These are phyloP conservation scores for Reinhardtius hippoglossoides DNA, from an alignment of 2,113 vertebrate genomes.

Conservation along the genomic window DNA sequence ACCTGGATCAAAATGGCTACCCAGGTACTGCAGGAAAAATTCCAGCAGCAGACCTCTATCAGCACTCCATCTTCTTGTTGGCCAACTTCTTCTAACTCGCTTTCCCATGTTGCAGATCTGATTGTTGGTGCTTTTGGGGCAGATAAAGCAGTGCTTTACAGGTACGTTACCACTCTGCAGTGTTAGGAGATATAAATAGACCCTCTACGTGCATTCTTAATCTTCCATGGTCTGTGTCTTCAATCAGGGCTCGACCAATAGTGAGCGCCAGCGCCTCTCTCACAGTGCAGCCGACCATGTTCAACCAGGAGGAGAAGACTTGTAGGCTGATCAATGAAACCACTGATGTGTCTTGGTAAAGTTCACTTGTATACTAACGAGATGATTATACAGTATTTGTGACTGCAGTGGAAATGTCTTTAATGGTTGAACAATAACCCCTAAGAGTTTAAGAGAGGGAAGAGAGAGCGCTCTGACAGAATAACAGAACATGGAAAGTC, in stretches of 20 bases:
- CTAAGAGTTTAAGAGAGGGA: not conserved
- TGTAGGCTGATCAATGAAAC: conserved; percentile 77
- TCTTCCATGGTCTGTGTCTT: not conserved
- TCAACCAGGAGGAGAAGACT: conserved; percentile 90
- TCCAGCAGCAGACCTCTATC: no score
- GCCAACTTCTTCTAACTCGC: not conserved
- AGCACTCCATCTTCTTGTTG: not conserved
- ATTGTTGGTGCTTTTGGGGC: conserved; percentile 92
- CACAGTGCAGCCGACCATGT: conserved; percentile 87
- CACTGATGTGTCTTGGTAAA: conserved; percentile 86
- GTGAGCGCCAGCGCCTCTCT: conserved; percentile 86
- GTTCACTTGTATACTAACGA: not conserved
- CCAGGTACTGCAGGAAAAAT: conserved; percentile 81
- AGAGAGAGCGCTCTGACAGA: conserved; percentile 2
- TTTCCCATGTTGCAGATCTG: conserved; percentile 82
- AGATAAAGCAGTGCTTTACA: conserved; percentile 89
- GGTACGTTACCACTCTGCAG: conserved; percentile 75
- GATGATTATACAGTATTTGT: not conserved
- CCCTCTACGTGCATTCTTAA: not conserved
- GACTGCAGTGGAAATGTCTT: conserved; percentile 1
- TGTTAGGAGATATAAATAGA: not conserved
- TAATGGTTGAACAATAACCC: not conserved
- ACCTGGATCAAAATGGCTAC: conserved; percentile 92
- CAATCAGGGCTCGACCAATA: conserved; percentile 89
- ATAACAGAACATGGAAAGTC: conserved; percentile 55